Evolutionary conservation across 2,797 vertebrate species (phyloP), one percentile per base, ranked within the genome.

Genomic region (Lates japonicus): DNA sequence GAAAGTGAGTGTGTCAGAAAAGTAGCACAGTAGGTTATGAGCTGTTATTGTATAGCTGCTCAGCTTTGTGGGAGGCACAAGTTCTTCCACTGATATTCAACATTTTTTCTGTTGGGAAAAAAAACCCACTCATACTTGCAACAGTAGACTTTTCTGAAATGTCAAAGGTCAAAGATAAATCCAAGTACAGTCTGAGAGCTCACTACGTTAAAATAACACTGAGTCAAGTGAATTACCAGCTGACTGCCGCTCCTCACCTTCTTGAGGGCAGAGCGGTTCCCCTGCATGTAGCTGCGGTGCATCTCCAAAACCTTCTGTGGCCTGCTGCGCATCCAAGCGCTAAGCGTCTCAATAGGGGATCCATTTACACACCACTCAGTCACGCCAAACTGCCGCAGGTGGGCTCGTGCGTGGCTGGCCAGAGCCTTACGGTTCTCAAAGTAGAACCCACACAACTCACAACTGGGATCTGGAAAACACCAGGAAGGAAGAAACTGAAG

Each of bases 311-410:
- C 95, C 86, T 98, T 98, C 81, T 99, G 97, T 0, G 98, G 98
- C 11, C 97, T 93, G 89, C 97, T 98, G 59, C 97, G 97, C 91
- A 99, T 99, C 98, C 98, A 99, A 72, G 98, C 98, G 46, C 97
- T 97, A 29, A 99, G 96, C 0, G 98, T 99, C 95, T 99, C 97
- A 2, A 99, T 99, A 22, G 98, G 98, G 0, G 98, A 98, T 16
- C 98, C 98, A 6, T 99, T 99, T 8, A 99, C 98, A 7, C 97
- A 98, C 98, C 98, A 99, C 80, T 99, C 97, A 0, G 98, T 99
- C 92, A 99, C 97, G 0, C 98, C 98, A 2, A 99, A 99, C 87
- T 99, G 98, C 49, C 98, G 93, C 69, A 99, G 96, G 86, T 99
- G 98, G 0, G 98, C 97, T 12, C 97, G 96, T 0, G 98, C 97